These are phyloP conservation scores for human DNA, from an alignment of 2,113 vertebrate genomes.

Conservation along the genomic window GRCh38 chr3:11971001-11971500, in stretches of 20 bases:
- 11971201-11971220: too few species aligned
- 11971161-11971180: background rate
- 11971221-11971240: too few species aligned
- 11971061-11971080: conserved; percentile 29
- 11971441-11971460: background rate
- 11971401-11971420: too few species aligned
- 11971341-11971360: too few species aligned
- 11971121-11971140: background rate
- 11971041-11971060: conserved; percentile 13
- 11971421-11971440: background rate
- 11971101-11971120: background rate
- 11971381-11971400: too few species aligned
- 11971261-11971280: too few species aligned
- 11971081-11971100: conserved; percentile 1
- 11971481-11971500: background rate
- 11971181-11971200: too few species aligned
- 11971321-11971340: too few species aligned
- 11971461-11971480: background rate
- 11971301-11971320: too few species aligned
- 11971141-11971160: background rate
- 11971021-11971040: background rate
- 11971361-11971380: too few species aligned
- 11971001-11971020: conserved; percentile 47
- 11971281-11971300: too few species aligned
- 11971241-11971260: too few species aligned